Conservation (phyloP, 2,113 vertebrate genomes). For the Sturnira hondurensis region DNA sequence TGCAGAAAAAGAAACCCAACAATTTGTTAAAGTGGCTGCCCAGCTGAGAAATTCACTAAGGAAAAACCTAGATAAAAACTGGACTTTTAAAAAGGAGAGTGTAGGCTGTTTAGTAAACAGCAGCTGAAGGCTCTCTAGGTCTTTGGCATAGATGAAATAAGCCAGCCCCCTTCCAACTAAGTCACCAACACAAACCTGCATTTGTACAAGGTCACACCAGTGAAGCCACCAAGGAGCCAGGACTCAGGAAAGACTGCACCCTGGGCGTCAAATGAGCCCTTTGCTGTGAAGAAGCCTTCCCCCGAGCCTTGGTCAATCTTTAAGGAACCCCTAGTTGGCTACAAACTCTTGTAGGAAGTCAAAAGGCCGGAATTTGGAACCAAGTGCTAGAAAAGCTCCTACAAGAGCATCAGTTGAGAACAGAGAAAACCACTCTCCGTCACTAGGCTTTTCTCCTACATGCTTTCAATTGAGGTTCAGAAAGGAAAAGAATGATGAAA, state of each 20-base stretch:
- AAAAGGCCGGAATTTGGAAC: background rate
- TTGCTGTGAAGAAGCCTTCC: background rate
- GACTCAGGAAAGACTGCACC: background rate
- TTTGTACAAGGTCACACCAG: background rate
- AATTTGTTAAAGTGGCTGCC: background rate
- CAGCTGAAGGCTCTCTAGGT: background rate
- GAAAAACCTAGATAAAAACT: background rate
- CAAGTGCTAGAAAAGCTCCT: background rate
- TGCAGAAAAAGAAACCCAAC: background rate
- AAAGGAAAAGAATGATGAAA: background rate
- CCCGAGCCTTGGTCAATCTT: background rate
- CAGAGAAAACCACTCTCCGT: background rate
- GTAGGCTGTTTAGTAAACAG: conserved; percentile 4
- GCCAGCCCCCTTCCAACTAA: background rate
- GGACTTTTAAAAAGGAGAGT: background rate
- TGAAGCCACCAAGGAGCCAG: background rate
- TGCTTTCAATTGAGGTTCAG: background rate
- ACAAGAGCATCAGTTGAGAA: background rate
- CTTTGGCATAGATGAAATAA: background rate
- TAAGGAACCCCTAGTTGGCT: background rate
- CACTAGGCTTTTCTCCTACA: background rate
- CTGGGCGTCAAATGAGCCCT: no score
- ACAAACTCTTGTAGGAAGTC: conserved; percentile 1
- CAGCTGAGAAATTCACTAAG: background rate
- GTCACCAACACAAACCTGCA: background rate